phyloP scores from a whole-genome alignment of 2,888 invertebrate species.

The Eueremaeus valkanovi region DNA sequence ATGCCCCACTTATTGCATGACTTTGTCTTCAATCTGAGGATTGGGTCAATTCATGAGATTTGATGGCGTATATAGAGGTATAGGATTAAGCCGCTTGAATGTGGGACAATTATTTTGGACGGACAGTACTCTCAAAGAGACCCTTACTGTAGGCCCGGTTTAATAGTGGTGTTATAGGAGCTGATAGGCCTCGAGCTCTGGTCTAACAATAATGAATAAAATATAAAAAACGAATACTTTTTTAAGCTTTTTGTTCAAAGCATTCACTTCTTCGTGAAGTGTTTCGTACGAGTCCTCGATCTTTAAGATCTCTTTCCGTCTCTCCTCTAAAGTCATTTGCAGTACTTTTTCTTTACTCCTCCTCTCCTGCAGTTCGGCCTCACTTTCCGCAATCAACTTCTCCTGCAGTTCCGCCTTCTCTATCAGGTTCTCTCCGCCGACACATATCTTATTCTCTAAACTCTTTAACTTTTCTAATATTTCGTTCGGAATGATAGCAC shows the following conservation, averaged over 20 bases:
- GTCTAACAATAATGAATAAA: not conserved
- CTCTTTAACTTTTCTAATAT: constrained; percentile 78
- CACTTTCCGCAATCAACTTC: constrained; percentile 77
- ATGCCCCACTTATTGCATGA: too few relatives aligned
- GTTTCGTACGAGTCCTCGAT: constrained; percentile 91
- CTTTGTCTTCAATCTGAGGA: too few relatives aligned
- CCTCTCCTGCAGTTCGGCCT: constrained; percentile 72
- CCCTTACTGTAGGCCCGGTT: too few relatives aligned
- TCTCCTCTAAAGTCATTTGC: constrained; percentile 75
- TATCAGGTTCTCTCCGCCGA: constrained; percentile 95
- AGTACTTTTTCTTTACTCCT: constrained; percentile 74
- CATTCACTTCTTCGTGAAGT: constrained; percentile 89
- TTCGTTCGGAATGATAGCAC: constrained; percentile 66
- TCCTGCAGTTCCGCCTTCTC: constrained; percentile 96
- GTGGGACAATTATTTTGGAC: too few relatives aligned
- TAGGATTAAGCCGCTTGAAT: too few relatives aligned
- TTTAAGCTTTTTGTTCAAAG: constrained; percentile 85
- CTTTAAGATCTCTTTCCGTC: constrained; percentile 81
- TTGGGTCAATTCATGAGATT: too few relatives aligned
- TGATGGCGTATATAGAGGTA: too few relatives aligned
- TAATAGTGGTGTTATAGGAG: too few relatives aligned
- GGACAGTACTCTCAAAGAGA: too few relatives aligned
- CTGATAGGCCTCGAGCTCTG: not conserved
- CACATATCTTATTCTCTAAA: constrained; percentile 90
- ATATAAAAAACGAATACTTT: constrained; percentile 59